These are phyloP conservation scores for Pseudocheirus occidentalis DNA, from an alignment of 2,797 vertebrate species.

Conservation along the genomic window DNA sequence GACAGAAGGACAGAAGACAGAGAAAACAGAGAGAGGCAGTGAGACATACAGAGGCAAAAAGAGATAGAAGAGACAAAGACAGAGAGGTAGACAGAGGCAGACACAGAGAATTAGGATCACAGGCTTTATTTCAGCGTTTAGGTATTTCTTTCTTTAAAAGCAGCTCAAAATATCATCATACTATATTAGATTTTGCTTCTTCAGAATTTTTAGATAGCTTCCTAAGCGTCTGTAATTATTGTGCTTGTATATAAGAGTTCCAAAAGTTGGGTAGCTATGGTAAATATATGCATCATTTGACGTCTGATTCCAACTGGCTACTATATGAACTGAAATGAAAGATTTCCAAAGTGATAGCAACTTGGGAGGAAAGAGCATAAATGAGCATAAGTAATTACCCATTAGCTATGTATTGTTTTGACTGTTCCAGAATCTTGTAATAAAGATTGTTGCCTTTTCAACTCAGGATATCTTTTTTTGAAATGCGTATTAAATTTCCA, in stretches of 20 bases:
- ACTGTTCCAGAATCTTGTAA: not conserved
- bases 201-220: not conserved
- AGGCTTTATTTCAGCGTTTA: not conserved
- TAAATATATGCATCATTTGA: not conserved
- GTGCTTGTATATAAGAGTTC: not conserved
- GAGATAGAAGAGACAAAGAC: not conserved
- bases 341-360: conserved; percentile 27
- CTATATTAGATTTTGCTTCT: not conserved
- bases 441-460: not conserved
- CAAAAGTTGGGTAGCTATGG: not conserved
- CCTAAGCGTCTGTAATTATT: not conserved
- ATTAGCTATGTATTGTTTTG: not conserved
- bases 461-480: not conserved
- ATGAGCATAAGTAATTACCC: conserved; percentile 5
- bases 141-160: not conserved
- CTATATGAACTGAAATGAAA: not conserved
- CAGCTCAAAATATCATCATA: not conserved
- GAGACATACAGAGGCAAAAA: not conserved
- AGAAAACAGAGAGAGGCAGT: not conserved
- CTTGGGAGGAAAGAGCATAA: not conserved
- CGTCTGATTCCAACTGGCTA: not conserved
- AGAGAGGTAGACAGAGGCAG: not conserved
- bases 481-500: not conserved
- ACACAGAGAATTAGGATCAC: not conserved
- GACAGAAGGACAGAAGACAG: not conserved